phyloP scores from a whole-genome alignment of 2,797 vertebrate species.

The Takifugu rubripes region DNA sequence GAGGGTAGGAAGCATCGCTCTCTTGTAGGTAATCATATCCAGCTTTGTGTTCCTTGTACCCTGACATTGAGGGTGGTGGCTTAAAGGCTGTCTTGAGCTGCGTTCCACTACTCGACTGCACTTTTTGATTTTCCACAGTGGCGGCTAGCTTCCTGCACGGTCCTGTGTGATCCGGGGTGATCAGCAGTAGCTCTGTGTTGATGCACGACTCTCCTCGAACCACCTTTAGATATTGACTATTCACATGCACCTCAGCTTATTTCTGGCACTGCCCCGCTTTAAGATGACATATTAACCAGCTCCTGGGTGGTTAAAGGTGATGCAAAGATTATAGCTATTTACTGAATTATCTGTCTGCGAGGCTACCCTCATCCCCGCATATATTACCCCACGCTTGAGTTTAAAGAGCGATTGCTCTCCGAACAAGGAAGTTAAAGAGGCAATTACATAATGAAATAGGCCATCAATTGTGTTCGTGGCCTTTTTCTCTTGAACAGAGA shows the following conservation, averaged over 20 bases:
- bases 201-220: slow-evolving; percentile 44
- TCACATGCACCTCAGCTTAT: slow-evolving; percentile 40
- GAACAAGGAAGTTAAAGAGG: slow-evolving; percentile 79
- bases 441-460: slow-evolving; percentile 81
- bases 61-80: slow-evolving; percentile 64
- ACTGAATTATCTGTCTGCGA: slow-evolving; percentile 72
- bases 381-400: slow-evolving; percentile 75
- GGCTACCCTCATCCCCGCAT: slow-evolving; percentile 70
- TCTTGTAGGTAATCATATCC: slow-evolving; percentile 81
- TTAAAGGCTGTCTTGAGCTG: slow-evolving; percentile 63
- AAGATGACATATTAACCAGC: slow-evolving; percentile 66
- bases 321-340: slow-evolving; percentile 76
- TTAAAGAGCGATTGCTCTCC: slow-evolving; percentile 77
- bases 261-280: slow-evolving; percentile 45
- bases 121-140: slow-evolving; percentile 56
- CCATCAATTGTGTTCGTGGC: slow-evolving; percentile 74
- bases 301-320: slow-evolving; percentile 70
- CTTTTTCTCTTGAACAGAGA: slow-evolving; percentile 74
- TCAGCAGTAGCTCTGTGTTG: slow-evolving; percentile 41
- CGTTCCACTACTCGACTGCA: slow-evolving; percentile 48
- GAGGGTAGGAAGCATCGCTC: slow-evolving; percentile 72
- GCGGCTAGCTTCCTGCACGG: slow-evolving; percentile 9
- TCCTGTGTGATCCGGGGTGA: slow-evolving; percentile 32
- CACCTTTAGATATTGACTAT: slow-evolving; percentile 10
- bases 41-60: slow-evolving; percentile 73